These are phyloP conservation scores for Laothoe populi DNA, from an alignment of 2,888 invertebrate genomes.

Conservation along the genomic window DNA sequence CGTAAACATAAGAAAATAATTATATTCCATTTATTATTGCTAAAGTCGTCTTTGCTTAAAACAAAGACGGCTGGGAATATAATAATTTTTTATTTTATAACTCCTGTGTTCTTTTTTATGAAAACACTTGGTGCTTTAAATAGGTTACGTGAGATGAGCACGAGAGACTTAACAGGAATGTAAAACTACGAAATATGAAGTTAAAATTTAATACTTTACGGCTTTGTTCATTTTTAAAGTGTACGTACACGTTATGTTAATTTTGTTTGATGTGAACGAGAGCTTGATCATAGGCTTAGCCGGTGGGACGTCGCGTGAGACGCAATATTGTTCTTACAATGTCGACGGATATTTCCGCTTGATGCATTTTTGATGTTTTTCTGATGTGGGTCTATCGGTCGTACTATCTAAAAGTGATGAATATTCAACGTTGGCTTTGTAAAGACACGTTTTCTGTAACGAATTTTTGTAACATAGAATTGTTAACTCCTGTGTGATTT, in stretches of 20 bases:
- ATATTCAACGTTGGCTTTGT: constrained; percentile 77
- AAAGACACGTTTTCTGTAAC: constrained; percentile 61
- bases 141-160: neutral
- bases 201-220: neutral
- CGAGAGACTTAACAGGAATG: neutral
- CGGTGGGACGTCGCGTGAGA: constrained; percentile 49
- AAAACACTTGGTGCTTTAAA: neutral
- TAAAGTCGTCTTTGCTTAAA: constrained; percentile 6
- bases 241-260: constrained; percentile 11
- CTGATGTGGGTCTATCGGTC: constrained; percentile 84
- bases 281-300: constrained; percentile 25
- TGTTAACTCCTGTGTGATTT: constrained; percentile 10
- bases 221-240: constrained; percentile 6
- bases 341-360: constrained; percentile 82
- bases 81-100: constrained; percentile 17
- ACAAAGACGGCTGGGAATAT: constrained; percentile 2
- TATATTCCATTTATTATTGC: no score
- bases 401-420: constrained; percentile 83
- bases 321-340: constrained; percentile 77
- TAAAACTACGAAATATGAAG: neutral
- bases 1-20: no score
- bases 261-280: constrained; percentile 23
- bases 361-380: constrained; percentile 86
- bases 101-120: neutral
- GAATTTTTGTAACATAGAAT: neutral